Evolutionary conservation across 2,797 vertebrate species (phyloP), one percentile per base, ranked within the genome.

Genomic region (Urocyon cinereoargenteus): DNA sequence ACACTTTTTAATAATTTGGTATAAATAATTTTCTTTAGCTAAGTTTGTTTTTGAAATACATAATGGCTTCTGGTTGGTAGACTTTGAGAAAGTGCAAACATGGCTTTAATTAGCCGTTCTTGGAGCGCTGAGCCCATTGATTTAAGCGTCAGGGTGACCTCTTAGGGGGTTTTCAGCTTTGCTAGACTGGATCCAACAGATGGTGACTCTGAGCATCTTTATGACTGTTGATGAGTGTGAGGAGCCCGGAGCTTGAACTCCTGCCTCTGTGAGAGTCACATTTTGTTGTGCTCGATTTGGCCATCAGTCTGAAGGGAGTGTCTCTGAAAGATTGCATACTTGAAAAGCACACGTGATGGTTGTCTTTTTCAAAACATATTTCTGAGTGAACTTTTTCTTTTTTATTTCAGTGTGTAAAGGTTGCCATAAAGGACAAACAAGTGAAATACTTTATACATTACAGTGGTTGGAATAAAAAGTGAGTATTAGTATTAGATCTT

Each of bases 371-470:
- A 36, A 86, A 36, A 79, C 31, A 1, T 64, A 31, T 31, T 40
- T 12, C 83, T 98, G 91, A 99, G 82, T 64, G 49, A 77, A 59
- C 40, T 85, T 85, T 93, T 78, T 97, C 66, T 95, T 97, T 75
- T 98, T 94, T 94, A 18, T 99, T 98, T 6, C 99, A 99, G 99
- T 99, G 99, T 99, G 99, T 99, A 98, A 99, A 99, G 98, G 99
- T 99, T 98, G 99, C 99, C 98, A 99, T 99, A 99, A 99, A 99
- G 99, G 99, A 99, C 98, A 99, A 99, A 98, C 99, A 99, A 99
- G 99, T 99, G 98, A 99, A 99, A 98, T 99, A 99, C 98, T 99
- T 99, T 75, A 99, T 99, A 99, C 99, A 99, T 99, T 99, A 99
- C 98, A 99, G 99, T 98, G 99, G 99, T 78, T 99, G 99, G 99